phyloP scores from a whole-genome alignment of 2,797 vertebrate species.

The Lacerta bilineata region DNA sequence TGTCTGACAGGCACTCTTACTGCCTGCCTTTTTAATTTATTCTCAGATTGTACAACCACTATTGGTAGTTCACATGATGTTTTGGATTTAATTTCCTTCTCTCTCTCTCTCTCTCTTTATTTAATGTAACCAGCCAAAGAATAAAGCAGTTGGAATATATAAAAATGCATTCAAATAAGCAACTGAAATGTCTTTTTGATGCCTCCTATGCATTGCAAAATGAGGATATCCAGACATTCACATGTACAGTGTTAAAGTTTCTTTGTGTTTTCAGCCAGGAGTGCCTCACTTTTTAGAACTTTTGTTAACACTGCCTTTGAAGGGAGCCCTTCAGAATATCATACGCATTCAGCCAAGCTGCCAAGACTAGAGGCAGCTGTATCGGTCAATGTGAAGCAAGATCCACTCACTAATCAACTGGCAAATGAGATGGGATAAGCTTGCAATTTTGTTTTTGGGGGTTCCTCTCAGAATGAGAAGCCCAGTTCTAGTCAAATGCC shows the following conservation, averaged over 20 bases:
- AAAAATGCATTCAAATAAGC: neutral
- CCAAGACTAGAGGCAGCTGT: neutral
- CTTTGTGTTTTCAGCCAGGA: constrained; percentile 28
- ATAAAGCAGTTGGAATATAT: neutral
- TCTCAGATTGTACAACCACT: neutral
- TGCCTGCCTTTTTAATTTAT: constrained; percentile 18
- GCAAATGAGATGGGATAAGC: neutral
- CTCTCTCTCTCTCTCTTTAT: neutral
- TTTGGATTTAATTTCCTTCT: constrained; percentile 8
- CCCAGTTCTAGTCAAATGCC: neutral
- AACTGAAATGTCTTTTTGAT: constrained; percentile 15
- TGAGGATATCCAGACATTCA: constrained; percentile 25
- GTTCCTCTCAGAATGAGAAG: neutral
- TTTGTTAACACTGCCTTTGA: constrained; percentile 20
- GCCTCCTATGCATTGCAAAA: neutral
- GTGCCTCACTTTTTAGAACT: neutral
- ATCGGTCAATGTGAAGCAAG: neutral
- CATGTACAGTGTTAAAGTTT: constrained; percentile 12
- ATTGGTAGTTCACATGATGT: neutral
- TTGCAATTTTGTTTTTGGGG: neutral
- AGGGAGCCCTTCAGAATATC: constrained; percentile 12
- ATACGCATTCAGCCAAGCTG: neutral
- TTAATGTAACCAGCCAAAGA: constrained; percentile 10
- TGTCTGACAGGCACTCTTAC: neutral
- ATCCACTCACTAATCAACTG: neutral